phyloP scores from a whole-genome alignment of 92 coral and sea anemone species.

The Umimayanthus kanabou region DNA sequence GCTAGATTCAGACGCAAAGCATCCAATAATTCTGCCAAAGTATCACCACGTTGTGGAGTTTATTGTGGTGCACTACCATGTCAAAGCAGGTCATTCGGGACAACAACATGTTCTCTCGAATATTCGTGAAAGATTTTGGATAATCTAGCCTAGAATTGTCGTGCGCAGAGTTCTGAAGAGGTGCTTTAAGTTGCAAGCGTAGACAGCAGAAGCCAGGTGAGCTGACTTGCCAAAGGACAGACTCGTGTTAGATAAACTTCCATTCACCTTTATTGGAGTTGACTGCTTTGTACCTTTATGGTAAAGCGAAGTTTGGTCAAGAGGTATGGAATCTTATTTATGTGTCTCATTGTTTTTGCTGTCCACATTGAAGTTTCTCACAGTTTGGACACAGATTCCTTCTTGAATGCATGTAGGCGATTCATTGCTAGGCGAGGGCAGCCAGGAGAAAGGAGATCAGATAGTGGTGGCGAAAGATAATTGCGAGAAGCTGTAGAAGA shows the following conservation, averaged over 20 bases:
- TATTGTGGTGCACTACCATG: slow-evolving; percentile 41
- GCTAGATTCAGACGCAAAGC: too few species aligned
- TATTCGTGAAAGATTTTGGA: slow-evolving; percentile 49
- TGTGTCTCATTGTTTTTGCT: background rate
- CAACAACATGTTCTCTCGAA: slow-evolving; percentile 43
- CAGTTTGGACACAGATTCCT: background rate
- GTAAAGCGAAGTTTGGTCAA: background rate
- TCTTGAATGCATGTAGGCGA: slow-evolving; percentile 6
- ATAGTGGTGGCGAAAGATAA: slow-evolving; percentile 15
- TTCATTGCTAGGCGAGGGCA: slow-evolving; percentile 1
- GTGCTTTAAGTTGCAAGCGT: slow-evolving; percentile 48
- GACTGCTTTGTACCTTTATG: slow-evolving; percentile 30
- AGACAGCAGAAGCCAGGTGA: slow-evolving; percentile 37
- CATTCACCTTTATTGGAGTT: background rate
- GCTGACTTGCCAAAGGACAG: slow-evolving; percentile 57
- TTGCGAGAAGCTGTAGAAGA: slow-evolving; percentile 1
- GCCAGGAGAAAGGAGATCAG: background rate
- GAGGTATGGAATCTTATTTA: background rate
- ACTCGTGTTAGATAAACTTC: slow-evolving; percentile 40
- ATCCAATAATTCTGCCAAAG: too few species aligned
- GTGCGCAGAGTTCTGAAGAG: slow-evolving; percentile 47
- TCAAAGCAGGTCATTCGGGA: slow-evolving; percentile 48
- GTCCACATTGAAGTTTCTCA: background rate
- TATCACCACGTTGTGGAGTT: slow-evolving; percentile 42
- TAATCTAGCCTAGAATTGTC: slow-evolving; percentile 42